A percentile compares a stretch with the other conserved stretches of the same genome.
Evolutionary conservation across 1,140 invertebrate genomes (phyloP).

Genomic region (Semibalanus balanoides): DNA sequence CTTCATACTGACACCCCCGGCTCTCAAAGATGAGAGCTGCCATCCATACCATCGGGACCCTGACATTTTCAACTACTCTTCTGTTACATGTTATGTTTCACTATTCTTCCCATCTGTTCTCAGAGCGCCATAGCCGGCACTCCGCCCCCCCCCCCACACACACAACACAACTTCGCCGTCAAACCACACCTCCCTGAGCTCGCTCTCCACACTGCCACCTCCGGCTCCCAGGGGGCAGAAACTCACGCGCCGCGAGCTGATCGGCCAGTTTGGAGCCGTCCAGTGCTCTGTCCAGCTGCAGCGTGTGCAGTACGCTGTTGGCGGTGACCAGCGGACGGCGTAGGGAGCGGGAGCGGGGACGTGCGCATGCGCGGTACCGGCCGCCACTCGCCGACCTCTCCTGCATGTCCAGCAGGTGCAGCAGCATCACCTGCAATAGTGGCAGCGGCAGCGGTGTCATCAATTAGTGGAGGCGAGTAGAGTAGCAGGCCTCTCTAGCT

Average conservation of each 20-base stretch:
- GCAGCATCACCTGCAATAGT: constrained; percentile 36
- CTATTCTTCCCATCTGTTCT: too few relatives aligned
- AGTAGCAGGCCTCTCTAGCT: too few relatives aligned
- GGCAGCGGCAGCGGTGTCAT: too few relatives aligned
- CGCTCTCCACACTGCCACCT: neutral
- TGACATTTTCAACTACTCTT: too few relatives aligned
- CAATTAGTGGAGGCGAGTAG: too few relatives aligned
- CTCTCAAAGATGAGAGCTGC: too few relatives aligned
- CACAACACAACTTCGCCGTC: neutral
- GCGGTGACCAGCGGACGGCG: constrained; percentile 13
- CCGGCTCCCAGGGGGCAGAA: neutral
- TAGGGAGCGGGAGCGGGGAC: constrained; percentile 19
- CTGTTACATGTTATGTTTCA: too few relatives aligned
- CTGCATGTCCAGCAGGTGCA: constrained; percentile 38
- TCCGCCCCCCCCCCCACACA: neutral
- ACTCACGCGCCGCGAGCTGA: neutral
- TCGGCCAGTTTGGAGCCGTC: neutral
- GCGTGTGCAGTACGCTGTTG: constrained; percentile 22
- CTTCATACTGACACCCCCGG: too few relatives aligned
- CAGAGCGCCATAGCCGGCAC: neutral
- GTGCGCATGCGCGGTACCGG: constrained; percentile 12
- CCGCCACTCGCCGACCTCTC: constrained; percentile 22
- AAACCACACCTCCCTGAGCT: neutral
- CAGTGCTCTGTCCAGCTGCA: constrained; percentile 22
- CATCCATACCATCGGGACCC: too few relatives aligned